These are phyloP conservation scores for Synanthedon vespiformis DNA, from an alignment of 2,888 invertebrate species.

Conservation along the genomic window DNA sequence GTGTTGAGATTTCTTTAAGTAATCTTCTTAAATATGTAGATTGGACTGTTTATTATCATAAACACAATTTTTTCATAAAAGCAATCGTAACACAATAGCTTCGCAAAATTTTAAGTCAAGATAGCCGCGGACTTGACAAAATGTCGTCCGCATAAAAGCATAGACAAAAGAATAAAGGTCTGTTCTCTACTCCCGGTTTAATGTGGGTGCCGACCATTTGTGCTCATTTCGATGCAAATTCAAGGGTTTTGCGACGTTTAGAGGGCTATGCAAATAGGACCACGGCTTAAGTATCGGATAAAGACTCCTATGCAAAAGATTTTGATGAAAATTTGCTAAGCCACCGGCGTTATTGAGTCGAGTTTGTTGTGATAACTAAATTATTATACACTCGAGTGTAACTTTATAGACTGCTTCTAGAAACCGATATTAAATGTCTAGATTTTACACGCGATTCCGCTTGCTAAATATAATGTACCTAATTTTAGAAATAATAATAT, in stretches of 20 bases:
- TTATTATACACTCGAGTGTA: no score
- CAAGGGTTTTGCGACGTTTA: constrained; percentile 53
- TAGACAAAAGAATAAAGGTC: constrained; percentile 58
- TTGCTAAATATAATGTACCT: no score
- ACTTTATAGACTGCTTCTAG: no score
- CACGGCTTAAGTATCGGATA: constrained; percentile 13
- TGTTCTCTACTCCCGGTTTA: constrained; percentile 39
- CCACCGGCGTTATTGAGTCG: not conserved
- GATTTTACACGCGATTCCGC: no score
- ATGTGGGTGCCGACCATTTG: constrained; percentile 58
- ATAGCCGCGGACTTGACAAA: constrained; percentile 31
- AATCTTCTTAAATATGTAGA: not conserved
- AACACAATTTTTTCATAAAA: constrained; percentile 1
- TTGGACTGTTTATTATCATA: not conserved
- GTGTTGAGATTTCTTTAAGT: no score
- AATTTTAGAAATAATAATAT: no score
- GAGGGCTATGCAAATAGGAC: constrained; percentile 54
- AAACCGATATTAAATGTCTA: no score
- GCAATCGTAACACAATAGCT: constrained; percentile 5
- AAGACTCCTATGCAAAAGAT: constrained; percentile 32
- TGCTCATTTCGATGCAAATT: constrained; percentile 65
- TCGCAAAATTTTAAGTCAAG: constrained; percentile 29
- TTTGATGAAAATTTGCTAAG: constrained; percentile 20
- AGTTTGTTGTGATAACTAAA: not conserved
- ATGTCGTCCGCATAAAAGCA: constrained; percentile 33